A percentile compares a stretch with the other conserved stretches of the same genome.
Evolutionary conservation across 1,140 invertebrate species (phyloP).

Genomic region (Lucilia cuprina): DNA sequence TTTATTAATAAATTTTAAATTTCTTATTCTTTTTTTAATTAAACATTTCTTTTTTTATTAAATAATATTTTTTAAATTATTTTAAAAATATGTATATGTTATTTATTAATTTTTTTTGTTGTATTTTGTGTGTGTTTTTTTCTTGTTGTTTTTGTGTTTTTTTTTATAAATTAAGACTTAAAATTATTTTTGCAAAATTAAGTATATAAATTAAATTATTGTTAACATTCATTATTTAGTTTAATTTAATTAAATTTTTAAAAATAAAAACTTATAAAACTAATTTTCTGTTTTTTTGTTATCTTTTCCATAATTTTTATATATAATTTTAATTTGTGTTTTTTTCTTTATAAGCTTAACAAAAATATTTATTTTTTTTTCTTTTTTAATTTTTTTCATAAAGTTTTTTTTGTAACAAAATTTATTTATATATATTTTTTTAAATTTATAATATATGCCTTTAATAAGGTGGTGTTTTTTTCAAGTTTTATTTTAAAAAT

Average conservation of each 20-base stretch:
- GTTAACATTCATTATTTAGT: neutral
- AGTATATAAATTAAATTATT: slow-evolving; percentile 35
- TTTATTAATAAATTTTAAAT: neutral
- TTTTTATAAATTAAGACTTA: neutral
- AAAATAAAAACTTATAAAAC: neutral
- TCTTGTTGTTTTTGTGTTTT: too few relatives aligned
- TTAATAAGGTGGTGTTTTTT: slow-evolving; percentile 31
- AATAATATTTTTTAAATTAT: slow-evolving; percentile 24
- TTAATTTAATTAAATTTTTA: slow-evolving; percentile 1
- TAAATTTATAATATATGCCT: slow-evolving; percentile 16
- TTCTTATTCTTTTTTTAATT: slow-evolving; percentile 20
- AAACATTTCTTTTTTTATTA: slow-evolving; percentile 23
- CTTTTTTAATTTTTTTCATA: slow-evolving; percentile 12
- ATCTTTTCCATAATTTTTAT: neutral
- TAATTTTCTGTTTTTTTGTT: neutral
- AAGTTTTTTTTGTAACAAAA: neutral
- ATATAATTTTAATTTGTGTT: neutral
- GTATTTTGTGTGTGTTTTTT: slow-evolving; percentile 8
- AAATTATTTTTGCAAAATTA: slow-evolving; percentile 28
- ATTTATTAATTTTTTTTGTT: slow-evolving; percentile 22
- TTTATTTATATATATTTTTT: too few relatives aligned
- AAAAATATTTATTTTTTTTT: slow-evolving; percentile 27
- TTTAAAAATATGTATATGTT: slow-evolving; percentile 25
- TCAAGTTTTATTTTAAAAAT: slow-evolving; percentile 2
- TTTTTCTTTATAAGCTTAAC: slow-evolving; percentile 4